These are phyloP conservation scores for Macrosoma leucophasiata DNA, from an alignment of 2,888 invertebrate species.

Conservation along the genomic window DNA sequence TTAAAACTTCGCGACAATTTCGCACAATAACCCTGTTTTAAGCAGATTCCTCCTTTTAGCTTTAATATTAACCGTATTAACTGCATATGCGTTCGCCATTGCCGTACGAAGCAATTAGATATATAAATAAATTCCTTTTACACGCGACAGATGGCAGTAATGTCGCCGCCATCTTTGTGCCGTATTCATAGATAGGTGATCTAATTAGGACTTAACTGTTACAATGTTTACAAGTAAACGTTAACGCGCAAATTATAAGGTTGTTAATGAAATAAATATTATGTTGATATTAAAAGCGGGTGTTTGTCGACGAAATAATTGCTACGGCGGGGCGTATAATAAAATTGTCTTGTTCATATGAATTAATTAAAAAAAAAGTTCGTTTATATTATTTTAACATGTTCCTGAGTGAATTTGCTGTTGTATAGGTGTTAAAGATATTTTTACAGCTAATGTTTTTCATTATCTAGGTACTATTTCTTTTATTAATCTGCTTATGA, in stretches of 20 bases:
- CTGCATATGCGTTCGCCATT: constrained; percentile 62
- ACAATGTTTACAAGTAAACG: constrained; percentile 41
- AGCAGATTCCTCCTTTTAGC: constrained; percentile 55
- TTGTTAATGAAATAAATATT: constrained; percentile 15
- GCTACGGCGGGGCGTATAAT: too few species aligned
- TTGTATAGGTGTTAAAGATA: too few species aligned
- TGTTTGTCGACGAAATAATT: too few species aligned
- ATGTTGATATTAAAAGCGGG: too few species aligned
- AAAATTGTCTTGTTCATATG: too few species aligned
- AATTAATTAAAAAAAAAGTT: too few species aligned
- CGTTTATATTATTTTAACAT: too few species aligned
- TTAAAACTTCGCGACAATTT: constrained; percentile 57
- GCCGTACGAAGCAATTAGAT: constrained; percentile 64
- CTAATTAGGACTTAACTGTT: constrained; percentile 46
- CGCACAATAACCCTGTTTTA: constrained; percentile 53
- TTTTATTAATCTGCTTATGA: too few species aligned
- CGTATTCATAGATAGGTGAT: constrained; percentile 64
- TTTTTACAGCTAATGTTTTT: too few species aligned
- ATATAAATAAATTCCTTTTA: constrained; percentile 70
- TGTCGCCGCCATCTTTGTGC: constrained; percentile 56
- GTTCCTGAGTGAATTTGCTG: too few species aligned
- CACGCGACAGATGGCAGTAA: constrained; percentile 66
- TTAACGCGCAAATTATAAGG: constrained; percentile 11
- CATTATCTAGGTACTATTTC: too few species aligned
- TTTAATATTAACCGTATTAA: constrained; percentile 64